Base-by-base conservation (phyloP, 2,888 invertebrate genomes). In the Hoplodrina ambigua region DNA sequence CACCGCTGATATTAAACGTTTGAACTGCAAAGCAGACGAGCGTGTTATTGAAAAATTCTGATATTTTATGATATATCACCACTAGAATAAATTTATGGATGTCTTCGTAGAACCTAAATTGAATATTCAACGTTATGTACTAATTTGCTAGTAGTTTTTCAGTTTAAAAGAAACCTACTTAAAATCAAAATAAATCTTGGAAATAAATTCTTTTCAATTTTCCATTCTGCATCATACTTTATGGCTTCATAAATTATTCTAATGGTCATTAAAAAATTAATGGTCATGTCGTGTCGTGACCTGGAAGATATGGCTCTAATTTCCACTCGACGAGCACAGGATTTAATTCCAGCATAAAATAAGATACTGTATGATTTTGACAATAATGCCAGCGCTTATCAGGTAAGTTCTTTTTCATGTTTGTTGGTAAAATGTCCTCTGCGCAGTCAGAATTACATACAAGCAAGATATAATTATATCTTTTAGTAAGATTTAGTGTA, bases 1-100 rank as follows among this genome's bases (percentile, higher is more conserved):
- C 86, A 85, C 66, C 84, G 50, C 70, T 70, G 85, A 89, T 90
- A 90, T 90, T 89, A 89, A 91, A 89, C 77, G 85, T 86, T 86
- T 83, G 75, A 84, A 83, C 82, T 86, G 80, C 83, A 78, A 76
- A 80, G 80, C 80, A 82, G 81, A 81, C 75, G 77, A 79, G 75
- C 77, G 59, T 82, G 70, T 75, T 87, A 89, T 88, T 89, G 85
- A 84, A 89, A 83, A 84, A 85, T 84, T 78, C 75, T 82, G 69
- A 85, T 86, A 83, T 85, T 86, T 87, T 78, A 79, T 82, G 75
- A 84, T 84, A 75, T 76, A 81, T 80, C 74, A 72, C 74, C 63
- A 69, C 56, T 62, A 57, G 50, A 17, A 58, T 50, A 75, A 57
- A 74, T 61, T 60, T 75, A 71, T 57, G 25, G 25, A 17, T n/a